Base-by-base conservation (phyloP, 2,797 vertebrate genomes). In the Helicolenus hilgendorfi region DNA sequence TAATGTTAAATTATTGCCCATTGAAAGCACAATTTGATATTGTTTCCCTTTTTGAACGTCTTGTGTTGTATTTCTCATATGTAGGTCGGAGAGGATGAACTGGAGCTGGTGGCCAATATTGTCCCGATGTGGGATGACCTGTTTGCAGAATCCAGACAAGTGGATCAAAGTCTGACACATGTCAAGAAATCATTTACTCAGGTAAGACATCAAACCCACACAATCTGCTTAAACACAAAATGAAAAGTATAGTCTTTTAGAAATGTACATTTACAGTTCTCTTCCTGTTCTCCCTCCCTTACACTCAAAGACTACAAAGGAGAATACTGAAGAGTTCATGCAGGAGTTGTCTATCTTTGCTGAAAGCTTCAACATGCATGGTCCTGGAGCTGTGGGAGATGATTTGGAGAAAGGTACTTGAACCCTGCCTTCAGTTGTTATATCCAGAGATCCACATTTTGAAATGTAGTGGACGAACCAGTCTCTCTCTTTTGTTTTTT, bases 331-430 rank as follows among this genome's bases (percentile, higher is more conserved):
- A 26, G 97, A 96, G 35, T 99, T 97, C 84, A 96, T 94, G 77
- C 94, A 92, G 83, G 96, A 98, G 45, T 82, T 98, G 70, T 93
- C 83, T 2, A 89, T 96, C 45, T 99, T 99, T 91, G 94, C 98
- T 5, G 96, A 94, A 14, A 97, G 96, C 74, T 99, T 99, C 77
- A 93, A 95, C 45, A 84, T 65, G 0, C 94, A 98, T 36, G 99
- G 99, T 0, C 99, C 99, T 20, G 98, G 98, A 74, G 96, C 98
- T 70, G 98, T 98, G 38, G 98, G 98, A 15, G 97, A 98, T 18
- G 85, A 98, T 94, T 97, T 99, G 63, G 98, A 99, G 18, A 97
- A 96, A 98, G 99, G 99, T 99, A 93, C 78, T 24, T 22, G 41
- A 68, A 53, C 62, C 0, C 5, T 79, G 20, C 3, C 5, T 29